Conservation (phyloP, 2,113 vertebrate species). For the Actinemys pallida region DNA sequence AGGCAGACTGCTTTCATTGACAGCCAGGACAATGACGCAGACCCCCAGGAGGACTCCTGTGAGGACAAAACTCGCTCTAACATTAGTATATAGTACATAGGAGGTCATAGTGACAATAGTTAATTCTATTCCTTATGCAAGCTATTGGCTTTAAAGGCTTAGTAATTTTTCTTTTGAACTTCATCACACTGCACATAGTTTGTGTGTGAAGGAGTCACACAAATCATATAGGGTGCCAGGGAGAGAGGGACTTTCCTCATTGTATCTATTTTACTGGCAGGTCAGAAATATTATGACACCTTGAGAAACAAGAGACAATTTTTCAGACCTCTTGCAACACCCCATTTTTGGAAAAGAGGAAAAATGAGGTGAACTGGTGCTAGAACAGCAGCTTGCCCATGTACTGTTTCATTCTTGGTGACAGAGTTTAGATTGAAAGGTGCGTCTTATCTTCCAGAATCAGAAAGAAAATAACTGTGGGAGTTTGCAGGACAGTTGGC, state of each 20-base stretch:
- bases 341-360: slow-evolving; percentile 13
- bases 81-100: neutral
- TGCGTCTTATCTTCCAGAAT: neutral
- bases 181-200: neutral
- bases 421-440: neutral
- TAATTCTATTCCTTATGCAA: neutral
- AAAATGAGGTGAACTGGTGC: neutral
- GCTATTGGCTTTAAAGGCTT: neutral
- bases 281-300: slow-evolving; percentile 42
- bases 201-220: slow-evolving; percentile 38
- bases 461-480: neutral
- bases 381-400: neutral
- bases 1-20: neutral
- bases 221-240: slow-evolving; percentile 27
- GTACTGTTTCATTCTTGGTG: neutral
- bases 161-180: slow-evolving; percentile 16
- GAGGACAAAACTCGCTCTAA: accelerated
- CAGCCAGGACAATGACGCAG: accelerated
- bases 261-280: slow-evolving; percentile 53
- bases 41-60: neutral
- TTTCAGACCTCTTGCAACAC: slow-evolving; percentile 34
- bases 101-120: neutral
- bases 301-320: slow-evolving; percentile 38
- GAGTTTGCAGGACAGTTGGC: neutral
- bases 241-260: neutral